Evolutionary conservation across 2,113 vertebrate species (phyloP).

Genomic region (Silurus glanis): DNA sequence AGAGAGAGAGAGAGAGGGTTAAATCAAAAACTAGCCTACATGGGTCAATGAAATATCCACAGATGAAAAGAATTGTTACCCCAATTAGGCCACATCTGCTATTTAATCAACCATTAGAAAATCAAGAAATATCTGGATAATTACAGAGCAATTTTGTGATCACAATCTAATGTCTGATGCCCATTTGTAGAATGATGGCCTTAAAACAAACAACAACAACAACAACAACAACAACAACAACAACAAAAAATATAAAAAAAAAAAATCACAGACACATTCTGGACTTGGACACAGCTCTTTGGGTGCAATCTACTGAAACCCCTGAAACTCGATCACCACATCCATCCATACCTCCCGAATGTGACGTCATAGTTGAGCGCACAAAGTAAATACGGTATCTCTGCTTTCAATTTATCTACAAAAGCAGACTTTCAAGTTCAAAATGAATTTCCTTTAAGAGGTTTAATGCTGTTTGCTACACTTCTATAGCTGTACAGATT

Average conservation of each 20-base stretch:
- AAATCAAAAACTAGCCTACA: not conserved
- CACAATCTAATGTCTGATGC: constrained; percentile 65
- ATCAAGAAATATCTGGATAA: constrained; percentile 66
- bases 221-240: too few relatives aligned
- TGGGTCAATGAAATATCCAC: constrained; percentile 29
- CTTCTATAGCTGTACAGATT: not conserved
- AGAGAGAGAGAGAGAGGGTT: not conserved
- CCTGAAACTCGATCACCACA: not conserved
- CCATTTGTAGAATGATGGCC: constrained; percentile 59
- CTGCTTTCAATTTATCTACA: not conserved
- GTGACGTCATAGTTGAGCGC: not conserved
- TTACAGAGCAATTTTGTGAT: constrained; percentile 70
- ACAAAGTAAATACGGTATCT: not conserved
- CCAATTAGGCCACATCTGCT: constrained; percentile 67
- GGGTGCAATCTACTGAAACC: not conserved
- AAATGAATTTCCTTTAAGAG: not conserved
- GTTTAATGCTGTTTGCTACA: not conserved
- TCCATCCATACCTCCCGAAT: not conserved
- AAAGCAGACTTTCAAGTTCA: not conserved
- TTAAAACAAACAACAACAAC: not conserved
- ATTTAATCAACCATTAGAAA: constrained; percentile 60
- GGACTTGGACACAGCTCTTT: not conserved
- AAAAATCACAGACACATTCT: constrained; percentile 25
- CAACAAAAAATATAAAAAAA: constrained; percentile 36
- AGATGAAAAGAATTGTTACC: constrained; percentile 52